These are phyloP conservation scores for Adineta ricciae DNA, from an alignment of 2,888 invertebrate species.

Conservation along the genomic window DNA sequence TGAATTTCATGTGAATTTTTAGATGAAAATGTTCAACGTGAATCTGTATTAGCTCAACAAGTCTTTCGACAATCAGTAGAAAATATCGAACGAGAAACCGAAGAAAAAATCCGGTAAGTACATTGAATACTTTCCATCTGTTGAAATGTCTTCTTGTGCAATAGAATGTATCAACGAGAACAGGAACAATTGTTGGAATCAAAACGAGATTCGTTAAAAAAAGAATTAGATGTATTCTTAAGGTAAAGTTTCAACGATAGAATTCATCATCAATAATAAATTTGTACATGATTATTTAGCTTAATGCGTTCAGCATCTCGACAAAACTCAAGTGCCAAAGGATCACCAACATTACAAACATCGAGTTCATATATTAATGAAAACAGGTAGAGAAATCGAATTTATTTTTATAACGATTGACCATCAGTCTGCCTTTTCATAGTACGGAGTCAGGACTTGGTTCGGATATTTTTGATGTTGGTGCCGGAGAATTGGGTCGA, in stretches of 20 bases:
- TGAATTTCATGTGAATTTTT: background rate
- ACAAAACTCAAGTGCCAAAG: background rate
- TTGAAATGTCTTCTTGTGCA: background rate
- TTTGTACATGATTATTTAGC: background rate
- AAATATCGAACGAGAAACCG: background rate
- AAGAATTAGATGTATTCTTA: background rate
- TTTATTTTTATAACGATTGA: background rate
- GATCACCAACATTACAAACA: background rate
- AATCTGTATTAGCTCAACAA: background rate
- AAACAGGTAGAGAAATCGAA: background rate
- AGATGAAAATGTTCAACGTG: background rate
- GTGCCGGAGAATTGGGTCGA: background rate
- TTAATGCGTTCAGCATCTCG: background rate
- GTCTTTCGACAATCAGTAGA: background rate
- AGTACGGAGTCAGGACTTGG: conserved; percentile 4
- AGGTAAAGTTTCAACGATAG: background rate
- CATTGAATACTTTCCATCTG: background rate
- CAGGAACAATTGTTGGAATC: background rate
- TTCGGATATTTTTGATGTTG: background rate
- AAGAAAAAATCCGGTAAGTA: background rate
- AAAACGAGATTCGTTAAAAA: background rate
- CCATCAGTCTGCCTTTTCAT: background rate
- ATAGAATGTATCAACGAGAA: background rate
- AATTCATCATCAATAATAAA: background rate
- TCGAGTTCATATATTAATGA: conserved; percentile 2